Conservation (phyloP, 1,140 invertebrate species). For the Megalonaias nervosa region DNA sequence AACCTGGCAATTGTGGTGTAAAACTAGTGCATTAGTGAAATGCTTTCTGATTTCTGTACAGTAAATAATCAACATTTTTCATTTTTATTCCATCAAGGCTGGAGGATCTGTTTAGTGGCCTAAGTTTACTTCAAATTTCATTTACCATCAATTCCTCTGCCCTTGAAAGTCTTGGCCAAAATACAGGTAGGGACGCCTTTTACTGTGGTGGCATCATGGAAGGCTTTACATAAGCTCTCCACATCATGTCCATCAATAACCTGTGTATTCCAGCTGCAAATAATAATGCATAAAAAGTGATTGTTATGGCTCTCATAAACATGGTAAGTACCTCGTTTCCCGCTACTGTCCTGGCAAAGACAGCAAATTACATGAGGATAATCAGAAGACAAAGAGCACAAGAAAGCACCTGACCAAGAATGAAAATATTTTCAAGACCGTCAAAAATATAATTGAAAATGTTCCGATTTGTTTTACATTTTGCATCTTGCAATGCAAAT, state of each 20-base stretch:
- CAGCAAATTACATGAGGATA: too few relatives aligned
- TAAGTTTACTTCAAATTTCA: not conserved
- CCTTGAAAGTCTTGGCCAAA: slow-evolving; percentile 97
- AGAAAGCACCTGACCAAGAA: too few relatives aligned
- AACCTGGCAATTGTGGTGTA: too few relatives aligned
- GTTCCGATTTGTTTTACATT: too few relatives aligned
- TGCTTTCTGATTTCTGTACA: too few relatives aligned
- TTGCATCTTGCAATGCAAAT: too few relatives aligned
- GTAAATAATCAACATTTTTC: too few relatives aligned
- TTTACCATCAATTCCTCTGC: slow-evolving; percentile 79
- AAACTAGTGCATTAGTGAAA: too few relatives aligned
- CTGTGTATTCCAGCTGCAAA: slow-evolving; percentile 81
- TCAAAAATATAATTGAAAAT: too few relatives aligned
- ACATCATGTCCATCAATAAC: slow-evolving; percentile 98
- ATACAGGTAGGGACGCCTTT: slow-evolving; percentile 93
- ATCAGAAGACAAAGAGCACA: too few relatives aligned
- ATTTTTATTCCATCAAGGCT: not conserved
- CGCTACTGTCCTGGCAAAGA: too few relatives aligned
- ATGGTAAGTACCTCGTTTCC: not conserved
- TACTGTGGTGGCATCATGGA: slow-evolving; percentile 81
- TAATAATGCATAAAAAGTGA: not conserved
- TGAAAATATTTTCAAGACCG: too few relatives aligned
- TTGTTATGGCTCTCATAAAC: not conserved
- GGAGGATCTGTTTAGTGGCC: not conserved
- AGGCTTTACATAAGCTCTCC: slow-evolving; percentile 85